Conservation (phyloP, 2,113 vertebrate genomes). For the Tiliqua scincoides region DNA sequence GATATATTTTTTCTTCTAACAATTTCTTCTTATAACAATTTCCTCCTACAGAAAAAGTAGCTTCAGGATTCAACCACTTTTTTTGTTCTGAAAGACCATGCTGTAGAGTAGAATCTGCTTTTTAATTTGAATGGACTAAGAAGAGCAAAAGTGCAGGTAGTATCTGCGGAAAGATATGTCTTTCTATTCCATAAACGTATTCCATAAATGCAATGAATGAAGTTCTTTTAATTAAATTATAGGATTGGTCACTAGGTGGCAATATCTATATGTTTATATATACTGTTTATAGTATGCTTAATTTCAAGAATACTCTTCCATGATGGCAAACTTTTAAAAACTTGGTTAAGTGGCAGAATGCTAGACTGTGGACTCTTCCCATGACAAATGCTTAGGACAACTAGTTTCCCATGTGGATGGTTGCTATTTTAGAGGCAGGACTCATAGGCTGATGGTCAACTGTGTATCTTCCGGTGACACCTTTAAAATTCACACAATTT, state of each 20-base stretch:
- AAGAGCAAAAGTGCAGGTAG: too few relatives aligned
- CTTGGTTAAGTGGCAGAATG: background rate
- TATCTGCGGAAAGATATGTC: background rate
- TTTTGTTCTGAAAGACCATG: too few relatives aligned
- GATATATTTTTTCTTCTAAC: too few relatives aligned
- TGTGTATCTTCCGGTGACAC: background rate
- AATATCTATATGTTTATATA: too few relatives aligned
- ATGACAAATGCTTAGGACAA: background rate
- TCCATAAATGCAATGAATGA: background rate
- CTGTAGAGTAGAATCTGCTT: too few relatives aligned
- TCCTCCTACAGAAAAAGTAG: too few relatives aligned
- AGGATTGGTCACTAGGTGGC: constrained; percentile 9
- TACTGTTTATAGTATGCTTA: background rate
- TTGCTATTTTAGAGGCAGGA: background rate
- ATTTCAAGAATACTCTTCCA: background rate
- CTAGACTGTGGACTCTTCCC: background rate
- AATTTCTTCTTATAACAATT: too few relatives aligned
- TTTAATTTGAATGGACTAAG: too few relatives aligned
- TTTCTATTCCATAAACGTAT: too few relatives aligned
- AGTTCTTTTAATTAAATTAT: background rate
- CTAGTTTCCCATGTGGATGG: background rate
- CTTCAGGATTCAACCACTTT: too few relatives aligned
- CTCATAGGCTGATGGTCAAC: background rate
- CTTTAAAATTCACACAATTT: background rate
- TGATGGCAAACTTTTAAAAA: background rate